Percentiles rank a stretch among this genome's conserved stretches.
Conservation (phyloP, 2,797 vertebrate species). For the Tauraco hartlaubi region DNA sequence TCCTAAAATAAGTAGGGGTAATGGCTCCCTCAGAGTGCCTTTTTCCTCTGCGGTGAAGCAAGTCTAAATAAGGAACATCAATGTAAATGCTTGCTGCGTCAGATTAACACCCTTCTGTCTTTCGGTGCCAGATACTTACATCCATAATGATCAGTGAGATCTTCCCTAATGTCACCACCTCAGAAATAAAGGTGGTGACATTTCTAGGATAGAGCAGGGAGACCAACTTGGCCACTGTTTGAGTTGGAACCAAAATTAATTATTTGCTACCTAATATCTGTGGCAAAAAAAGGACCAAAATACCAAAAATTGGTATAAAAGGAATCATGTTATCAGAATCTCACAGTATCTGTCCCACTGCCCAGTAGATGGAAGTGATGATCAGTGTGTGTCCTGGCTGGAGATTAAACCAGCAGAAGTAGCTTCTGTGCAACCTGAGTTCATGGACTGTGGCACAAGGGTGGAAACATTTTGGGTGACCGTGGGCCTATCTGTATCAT, state of each 20-base stretch:
- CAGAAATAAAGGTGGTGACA: background rate
- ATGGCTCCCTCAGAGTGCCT: background rate
- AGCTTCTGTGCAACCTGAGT: background rate
- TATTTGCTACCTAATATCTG: background rate
- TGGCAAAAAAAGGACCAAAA: background rate
- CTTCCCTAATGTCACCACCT: background rate
- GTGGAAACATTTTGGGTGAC: background rate
- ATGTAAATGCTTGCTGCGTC: background rate
- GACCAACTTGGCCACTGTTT: background rate
- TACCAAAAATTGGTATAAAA: background rate
- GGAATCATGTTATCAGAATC: background rate
- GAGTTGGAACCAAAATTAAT: background rate
- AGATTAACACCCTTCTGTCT: background rate
- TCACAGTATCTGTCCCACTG: background rate
- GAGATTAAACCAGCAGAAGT: background rate
- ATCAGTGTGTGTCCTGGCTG: background rate
- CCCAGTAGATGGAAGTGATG: background rate
- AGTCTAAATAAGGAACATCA: background rate
- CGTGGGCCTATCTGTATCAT: rapidly evolving
- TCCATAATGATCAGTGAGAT: background rate
- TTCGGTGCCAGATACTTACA: background rate
- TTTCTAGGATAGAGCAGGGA: background rate
- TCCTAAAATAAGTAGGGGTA: background rate
- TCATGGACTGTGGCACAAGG: rapidly evolving
- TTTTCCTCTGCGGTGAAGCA: background rate